Evolutionary conservation across 2,888 invertebrate genomes (phyloP), one percentile per base, ranked within the genome.

Genomic region (Dryomyza anilis): DNA sequence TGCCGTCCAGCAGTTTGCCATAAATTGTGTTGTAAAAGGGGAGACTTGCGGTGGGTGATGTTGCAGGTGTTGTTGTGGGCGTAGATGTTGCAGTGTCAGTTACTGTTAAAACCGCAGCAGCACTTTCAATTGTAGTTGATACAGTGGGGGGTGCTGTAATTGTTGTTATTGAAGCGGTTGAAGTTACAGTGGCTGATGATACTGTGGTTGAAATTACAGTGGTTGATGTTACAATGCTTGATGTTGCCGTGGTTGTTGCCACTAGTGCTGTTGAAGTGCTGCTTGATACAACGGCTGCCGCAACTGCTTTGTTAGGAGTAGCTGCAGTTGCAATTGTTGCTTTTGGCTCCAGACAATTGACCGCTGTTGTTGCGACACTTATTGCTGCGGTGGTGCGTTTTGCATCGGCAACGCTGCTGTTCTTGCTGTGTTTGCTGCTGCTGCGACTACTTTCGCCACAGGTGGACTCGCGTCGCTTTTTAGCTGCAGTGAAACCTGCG

Each of bases 1-100:
- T 19, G 63, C 66, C 73, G 83, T 87, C 87, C 83, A 87, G 81
- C 81, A 86, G 75, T 83, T 84, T 75, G 80, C 86, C 73, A 84
- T 83, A 83, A 21, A 83, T 81, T 6, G 83, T 81, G 61, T 82
- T 83, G 59, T 81, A 83, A 50, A 77, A 82, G 2, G 82, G 81
- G 63, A 82, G 67, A 67, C 72, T 73, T 14, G 36, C 19, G 62
- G 55, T 6, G 25, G 36, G 19, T 36, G 29, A 46, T 48, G n/a
- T 19, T 50, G 61, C 12, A 12, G 58, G 8, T 48, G 53, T 58
- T 36, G 52, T n/a, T 14, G 43, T 27, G 64, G 56, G 3, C 43
- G 39, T 45, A 19, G 39, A 29, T 29, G 21, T 50, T 52, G 64
- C 1, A n/a, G n/a, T n/a, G n/a, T n/a, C n/a, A n/a, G n/a, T n/a